Evolutionary conservation across 2,113 vertebrate species (phyloP).

Genomic region (Panurus biarmicus): DNA sequence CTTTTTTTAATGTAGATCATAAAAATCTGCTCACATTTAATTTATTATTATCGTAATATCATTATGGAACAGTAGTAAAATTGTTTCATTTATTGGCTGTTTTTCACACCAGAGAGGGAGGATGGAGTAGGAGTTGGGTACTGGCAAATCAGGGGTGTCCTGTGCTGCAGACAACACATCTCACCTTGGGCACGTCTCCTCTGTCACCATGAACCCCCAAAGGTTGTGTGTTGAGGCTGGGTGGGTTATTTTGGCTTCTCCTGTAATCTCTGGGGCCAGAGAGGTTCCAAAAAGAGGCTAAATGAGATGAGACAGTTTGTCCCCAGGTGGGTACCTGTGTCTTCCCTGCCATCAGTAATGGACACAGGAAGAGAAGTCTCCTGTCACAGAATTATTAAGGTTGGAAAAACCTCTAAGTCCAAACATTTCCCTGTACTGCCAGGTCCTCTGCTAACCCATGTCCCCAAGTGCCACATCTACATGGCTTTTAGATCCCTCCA

Average conservation of each 20-base stretch:
- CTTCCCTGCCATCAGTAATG: neutral
- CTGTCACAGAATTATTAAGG: too few species aligned
- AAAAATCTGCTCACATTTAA: slow-evolving; percentile 51
- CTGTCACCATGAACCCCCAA: neutral
- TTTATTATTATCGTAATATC: slow-evolving; percentile 64
- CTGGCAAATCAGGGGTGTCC: neutral
- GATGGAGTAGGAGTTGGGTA: neutral
- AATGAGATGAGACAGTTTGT: neutral
- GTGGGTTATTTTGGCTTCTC: neutral
- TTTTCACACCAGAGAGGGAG: neutral
- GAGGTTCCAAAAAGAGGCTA: neutral
- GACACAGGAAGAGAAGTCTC: neutral
- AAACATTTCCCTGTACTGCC: neutral
- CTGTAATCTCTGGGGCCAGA: neutral
- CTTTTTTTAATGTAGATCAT: slow-evolving; percentile 19
- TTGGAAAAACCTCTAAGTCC: neutral
- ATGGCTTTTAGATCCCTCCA: neutral
- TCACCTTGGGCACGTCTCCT: neutral
- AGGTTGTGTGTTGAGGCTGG: neutral
- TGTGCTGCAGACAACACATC: neutral
- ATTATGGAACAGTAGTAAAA: slow-evolving; percentile 47
- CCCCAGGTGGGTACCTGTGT: neutral
- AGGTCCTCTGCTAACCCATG: neutral
- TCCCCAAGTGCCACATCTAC: neutral
- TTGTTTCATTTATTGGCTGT: neutral